A percentile compares a stretch with the other conserved stretches of the same genome.
Conservation (phyloP, 2,797 vertebrate genomes). For the Sebastes wilsoni region DNA sequence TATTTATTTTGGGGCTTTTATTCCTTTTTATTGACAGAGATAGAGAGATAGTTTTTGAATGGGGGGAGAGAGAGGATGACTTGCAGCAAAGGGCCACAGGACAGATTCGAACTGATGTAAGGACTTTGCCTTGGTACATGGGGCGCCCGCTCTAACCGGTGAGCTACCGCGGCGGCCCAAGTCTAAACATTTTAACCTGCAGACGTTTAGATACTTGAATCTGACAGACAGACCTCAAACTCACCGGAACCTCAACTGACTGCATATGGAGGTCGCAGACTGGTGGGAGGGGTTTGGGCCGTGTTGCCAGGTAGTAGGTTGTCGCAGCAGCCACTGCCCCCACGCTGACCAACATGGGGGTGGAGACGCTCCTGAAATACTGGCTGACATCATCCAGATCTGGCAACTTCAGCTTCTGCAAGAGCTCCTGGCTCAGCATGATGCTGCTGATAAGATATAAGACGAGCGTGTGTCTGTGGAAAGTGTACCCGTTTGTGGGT, state of each 20-base stretch:
- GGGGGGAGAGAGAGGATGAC: too few relatives aligned
- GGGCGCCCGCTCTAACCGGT: too few relatives aligned
- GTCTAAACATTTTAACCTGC: neutral
- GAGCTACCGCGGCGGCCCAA: too few relatives aligned
- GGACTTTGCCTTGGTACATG: rapidly evolving
- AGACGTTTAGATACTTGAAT: neutral
- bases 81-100: too few relatives aligned
- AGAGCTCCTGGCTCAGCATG: conserved; percentile 90
- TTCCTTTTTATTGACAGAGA: too few relatives aligned
- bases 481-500: neutral
- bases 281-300: conserved; percentile 86
- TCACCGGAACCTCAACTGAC: conserved; percentile 89
- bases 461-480: neutral
- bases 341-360: conserved; percentile 87
- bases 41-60: too few relatives aligned
- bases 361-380: conserved; percentile 85
- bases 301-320: conserved; percentile 90
- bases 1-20: too few relatives aligned
- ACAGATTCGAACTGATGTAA: too few relatives aligned
- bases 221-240: conserved; percentile 11
- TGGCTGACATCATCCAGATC: conserved; percentile 87
- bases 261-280: conserved; percentile 89
- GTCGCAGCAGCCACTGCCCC: conserved; percentile 89
- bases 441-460: neutral
- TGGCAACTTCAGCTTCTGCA: conserved; percentile 85